These are phyloP conservation scores for Sminthurinus aureus DNA, from an alignment of 2,888 invertebrate genomes.

Conservation along the genomic window DNA sequence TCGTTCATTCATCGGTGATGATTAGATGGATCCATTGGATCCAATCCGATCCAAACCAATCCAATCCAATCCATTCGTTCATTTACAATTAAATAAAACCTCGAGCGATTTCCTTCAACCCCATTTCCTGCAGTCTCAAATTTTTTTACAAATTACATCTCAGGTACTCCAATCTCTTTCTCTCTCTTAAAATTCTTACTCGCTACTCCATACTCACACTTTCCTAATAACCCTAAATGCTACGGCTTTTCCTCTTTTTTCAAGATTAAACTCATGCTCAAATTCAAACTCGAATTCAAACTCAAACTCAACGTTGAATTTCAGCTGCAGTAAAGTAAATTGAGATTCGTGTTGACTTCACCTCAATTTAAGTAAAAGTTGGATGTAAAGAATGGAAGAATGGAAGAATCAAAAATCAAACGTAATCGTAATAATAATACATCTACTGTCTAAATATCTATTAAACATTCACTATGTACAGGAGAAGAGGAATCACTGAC, in stretches of 20 bases:
- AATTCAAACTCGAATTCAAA: neutral
- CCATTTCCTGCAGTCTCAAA: conserved; percentile 23
- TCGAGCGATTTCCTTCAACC: conserved; percentile 43
- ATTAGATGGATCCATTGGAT: conserved; percentile 39
- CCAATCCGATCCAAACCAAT: conserved; percentile 45
- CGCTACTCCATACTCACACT: no score
- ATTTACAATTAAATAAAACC: conserved; percentile 49
- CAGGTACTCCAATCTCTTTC: neutral
- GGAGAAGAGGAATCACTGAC: no score
- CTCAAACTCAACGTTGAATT: neutral
- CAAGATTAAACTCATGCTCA: no score
- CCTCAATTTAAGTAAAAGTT: no score
- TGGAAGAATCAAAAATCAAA: no score
- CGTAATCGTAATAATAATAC: no score
- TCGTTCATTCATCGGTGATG: conserved; percentile 9
- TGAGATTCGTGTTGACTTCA: neutral
- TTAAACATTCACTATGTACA: no score
- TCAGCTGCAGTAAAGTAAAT: neutral
- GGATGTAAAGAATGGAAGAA: no score
- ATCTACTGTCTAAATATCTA: no score
- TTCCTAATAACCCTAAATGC: no score
- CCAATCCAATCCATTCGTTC: conserved; percentile 44
- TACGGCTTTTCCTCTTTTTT: neutral
- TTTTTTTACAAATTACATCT: conserved; percentile 30
- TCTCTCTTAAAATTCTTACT: neutral